Conservation (phyloP, 2,113 vertebrate species). For the Suncus etruscus region DNA sequence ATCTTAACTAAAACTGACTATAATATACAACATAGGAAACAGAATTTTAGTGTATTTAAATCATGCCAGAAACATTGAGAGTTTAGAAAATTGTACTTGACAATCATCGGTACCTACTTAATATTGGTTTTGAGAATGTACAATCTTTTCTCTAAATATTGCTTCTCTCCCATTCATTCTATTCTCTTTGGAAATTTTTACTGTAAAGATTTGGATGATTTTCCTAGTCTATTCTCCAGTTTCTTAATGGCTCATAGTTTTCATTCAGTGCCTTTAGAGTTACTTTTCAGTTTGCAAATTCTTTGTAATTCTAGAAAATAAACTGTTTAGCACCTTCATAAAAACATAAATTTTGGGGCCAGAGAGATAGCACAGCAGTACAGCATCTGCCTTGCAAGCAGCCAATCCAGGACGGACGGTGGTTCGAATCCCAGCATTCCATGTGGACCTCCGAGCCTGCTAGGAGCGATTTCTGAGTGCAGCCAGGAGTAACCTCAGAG, state of each 20-base stretch:
- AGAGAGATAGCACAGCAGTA: no score
- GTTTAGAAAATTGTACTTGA: not conserved
- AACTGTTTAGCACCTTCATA: not conserved
- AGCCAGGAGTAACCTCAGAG: no score
- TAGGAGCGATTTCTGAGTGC: no score
- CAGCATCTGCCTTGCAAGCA: no score
- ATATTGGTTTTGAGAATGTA: not conserved
- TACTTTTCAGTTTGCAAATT: slow-evolving; percentile 1
- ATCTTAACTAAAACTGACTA: not conserved
- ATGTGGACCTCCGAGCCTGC: no score
- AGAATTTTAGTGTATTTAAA: not conserved
- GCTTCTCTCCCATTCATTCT: not conserved
- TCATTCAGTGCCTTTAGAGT: not conserved
- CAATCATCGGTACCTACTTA: not conserved
- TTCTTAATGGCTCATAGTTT: not conserved
- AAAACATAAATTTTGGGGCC: not conserved
- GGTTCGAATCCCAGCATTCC: no score
- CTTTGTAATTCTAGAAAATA: slow-evolving; percentile 6
- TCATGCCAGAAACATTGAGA: not conserved
- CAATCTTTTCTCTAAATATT: not conserved
- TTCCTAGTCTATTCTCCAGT: not conserved
- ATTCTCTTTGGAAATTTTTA: not conserved
- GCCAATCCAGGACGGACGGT: no score
- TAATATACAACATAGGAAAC: not conserved
- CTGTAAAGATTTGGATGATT: not conserved